Conservation (phyloP, 2,113 vertebrate genomes). For the Pelobates fuscus region DNA sequence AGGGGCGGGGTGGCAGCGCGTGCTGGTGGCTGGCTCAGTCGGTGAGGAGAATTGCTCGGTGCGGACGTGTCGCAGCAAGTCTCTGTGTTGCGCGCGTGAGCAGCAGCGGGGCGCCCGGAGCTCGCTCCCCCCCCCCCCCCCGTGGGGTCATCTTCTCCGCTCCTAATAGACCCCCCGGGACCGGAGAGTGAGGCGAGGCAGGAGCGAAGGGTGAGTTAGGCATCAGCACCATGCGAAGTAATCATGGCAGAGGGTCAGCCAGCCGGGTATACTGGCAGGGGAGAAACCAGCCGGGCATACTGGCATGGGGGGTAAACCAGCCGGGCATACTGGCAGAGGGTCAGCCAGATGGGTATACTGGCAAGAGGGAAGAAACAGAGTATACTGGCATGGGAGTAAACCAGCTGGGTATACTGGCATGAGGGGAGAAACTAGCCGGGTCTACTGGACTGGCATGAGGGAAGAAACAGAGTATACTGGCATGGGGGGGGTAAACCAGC, state of each 20-base stretch:
- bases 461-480: no score
- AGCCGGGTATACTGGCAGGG: neutral
- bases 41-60: neutral
- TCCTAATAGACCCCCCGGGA: neutral
- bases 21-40: constrained; percentile 16
- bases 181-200: neutral
- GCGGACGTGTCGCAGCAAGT: constrained; percentile 27
- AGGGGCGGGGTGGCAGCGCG: constrained; percentile 14
- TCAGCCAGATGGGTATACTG: neutral
- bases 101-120: neutral
- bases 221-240: neutral
- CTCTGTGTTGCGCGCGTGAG: neutral
- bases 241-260: neutral
- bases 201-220: no score
- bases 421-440: no score
- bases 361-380: no score
- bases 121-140: neutral
- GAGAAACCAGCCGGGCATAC: no score
- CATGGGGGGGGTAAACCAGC: no score
- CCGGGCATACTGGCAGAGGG: no score
- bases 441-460: no score
- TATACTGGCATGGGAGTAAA: no score
- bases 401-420: no score
- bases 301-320: no score
- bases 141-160: no score